phyloP scores from a whole-genome alignment of 23 tunicate species.

The Clavelina lepadiformis region DNA sequence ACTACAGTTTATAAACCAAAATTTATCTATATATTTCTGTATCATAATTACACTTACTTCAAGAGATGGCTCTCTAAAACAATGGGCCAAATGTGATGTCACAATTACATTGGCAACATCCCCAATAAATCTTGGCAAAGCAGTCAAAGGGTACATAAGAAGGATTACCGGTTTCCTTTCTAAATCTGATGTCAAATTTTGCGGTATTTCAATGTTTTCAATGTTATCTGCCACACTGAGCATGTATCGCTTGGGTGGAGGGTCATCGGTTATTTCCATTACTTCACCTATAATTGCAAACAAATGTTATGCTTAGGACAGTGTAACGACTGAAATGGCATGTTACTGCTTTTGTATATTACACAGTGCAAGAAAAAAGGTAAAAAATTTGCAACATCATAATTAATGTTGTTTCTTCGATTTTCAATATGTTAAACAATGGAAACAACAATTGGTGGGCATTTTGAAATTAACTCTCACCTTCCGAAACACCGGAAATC shows the following conservation, averaged over 20 bases:
- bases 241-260: slow-evolving; percentile 33
- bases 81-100: slow-evolving; percentile 32
- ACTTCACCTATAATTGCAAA: slow-evolving; percentile 16
- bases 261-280: slow-evolving; percentile 14
- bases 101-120: slow-evolving; percentile 28
- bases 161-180: slow-evolving; percentile 29
- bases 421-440: too few relatives aligned
- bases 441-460: too few relatives aligned
- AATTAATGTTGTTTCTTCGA: too few relatives aligned
- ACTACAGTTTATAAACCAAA: too few relatives aligned
- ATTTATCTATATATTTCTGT: too few relatives aligned
- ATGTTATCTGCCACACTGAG: background rate
- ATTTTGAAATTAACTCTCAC: too few relatives aligned
- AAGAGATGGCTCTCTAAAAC: slow-evolving; percentile 10
- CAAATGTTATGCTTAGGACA: too few relatives aligned
- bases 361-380: too few relatives aligned
- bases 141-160: slow-evolving; percentile 13
- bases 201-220: slow-evolving; percentile 21
- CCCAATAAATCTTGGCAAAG: slow-evolving; percentile 33
- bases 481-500: slow-evolving; percentile 10
- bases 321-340: too few relatives aligned
- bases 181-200: slow-evolving; percentile 7
- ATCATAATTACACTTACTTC: slow-evolving; percentile 33
- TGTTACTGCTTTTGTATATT: too few relatives aligned
- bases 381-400: too few relatives aligned